These are phyloP conservation scores for Romanomermis culicivorax DNA, from an alignment of 2,888 invertebrate species.

Conservation along the genomic window DNA sequence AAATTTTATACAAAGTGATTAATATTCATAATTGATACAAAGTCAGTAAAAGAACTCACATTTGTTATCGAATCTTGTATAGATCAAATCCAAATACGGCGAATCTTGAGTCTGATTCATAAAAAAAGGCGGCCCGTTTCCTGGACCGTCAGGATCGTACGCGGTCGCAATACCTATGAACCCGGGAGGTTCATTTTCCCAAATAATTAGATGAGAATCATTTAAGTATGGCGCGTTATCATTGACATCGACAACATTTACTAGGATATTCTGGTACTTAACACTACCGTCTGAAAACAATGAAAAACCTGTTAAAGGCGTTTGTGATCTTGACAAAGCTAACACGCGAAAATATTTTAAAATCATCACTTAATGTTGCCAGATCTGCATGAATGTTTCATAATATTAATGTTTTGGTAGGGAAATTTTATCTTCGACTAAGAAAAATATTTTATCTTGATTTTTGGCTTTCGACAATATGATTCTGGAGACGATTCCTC, in stretches of 20 bases:
- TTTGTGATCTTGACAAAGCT: too few species aligned
- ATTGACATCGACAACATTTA: slow-evolving; percentile 62
- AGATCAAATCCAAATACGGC: slow-evolving; percentile 50
- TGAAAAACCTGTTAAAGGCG: too few species aligned
- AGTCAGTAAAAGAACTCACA: background rate
- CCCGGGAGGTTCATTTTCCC: slow-evolving; percentile 71
- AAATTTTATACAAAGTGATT: background rate
- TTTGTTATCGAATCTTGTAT: slow-evolving; percentile 52
- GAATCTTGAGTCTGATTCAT: slow-evolving; percentile 42
- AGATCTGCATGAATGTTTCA: too few species aligned
- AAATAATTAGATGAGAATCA: slow-evolving; percentile 50
- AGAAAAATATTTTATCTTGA: too few species aligned
- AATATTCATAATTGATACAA: background rate
- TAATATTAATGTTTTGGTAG: too few species aligned
- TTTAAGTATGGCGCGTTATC: slow-evolving; percentile 66
- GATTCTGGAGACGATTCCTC: too few species aligned
- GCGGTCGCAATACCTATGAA: slow-evolving; percentile 33
- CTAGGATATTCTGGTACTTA: slow-evolving; percentile 51
- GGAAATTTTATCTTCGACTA: too few species aligned
- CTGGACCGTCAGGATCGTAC: slow-evolving; percentile 38
- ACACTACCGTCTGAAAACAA: slow-evolving; percentile 46
- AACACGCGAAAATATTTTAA: too few species aligned
- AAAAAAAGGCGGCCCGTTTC: slow-evolving; percentile 84
- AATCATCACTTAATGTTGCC: too few species aligned
- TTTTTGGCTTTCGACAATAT: too few species aligned